Evolutionary conservation across 2,113 vertebrate genomes (phyloP), one percentile per base, ranked within the genome.

Genomic region (Ivindomyrus marchei): DNA sequence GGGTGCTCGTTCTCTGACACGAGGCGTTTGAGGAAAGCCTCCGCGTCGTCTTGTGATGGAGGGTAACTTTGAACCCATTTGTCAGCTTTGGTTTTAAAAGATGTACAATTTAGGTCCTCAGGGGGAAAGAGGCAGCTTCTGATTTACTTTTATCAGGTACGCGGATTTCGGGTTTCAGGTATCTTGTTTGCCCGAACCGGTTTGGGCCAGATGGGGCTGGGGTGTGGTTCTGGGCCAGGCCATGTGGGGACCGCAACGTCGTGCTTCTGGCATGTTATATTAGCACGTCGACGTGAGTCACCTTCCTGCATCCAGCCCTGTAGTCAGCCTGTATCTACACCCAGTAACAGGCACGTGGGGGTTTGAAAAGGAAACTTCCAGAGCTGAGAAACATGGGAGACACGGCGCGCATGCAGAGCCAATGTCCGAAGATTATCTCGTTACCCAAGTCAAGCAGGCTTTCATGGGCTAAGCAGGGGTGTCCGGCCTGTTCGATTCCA

Each of bases 61-160:
- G 92, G 92, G 94, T 92, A 91, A 87, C 90, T 92, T 92, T 88
- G 90, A 93, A 93, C 93, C 93, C 93, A 94, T 92, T 93, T 93
- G 49, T 94, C 93, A 92, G 89, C 90, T 93, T 88, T 90, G 90
- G 84, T 58, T 89, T 93, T 91, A 84, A 91, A 92, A 90, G 91
- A 92, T 93, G 93, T 85, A 93, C 91, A 93, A 91, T 42, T 83
- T 92, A 90, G 91, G 91, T 92, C 58, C 91, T 90, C 90, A 91
- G 58, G 91, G 58, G 17, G 93, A 91, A 92, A 93, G 93, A 91
- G 90, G 50, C 92, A 90, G 93, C 91, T 90, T 88, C 89, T 93
- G 89, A 77, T 94, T 94, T 94, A 94, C 83, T 85, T 94, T 94
- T 91, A 94, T 93, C 89, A 90, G 90, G 88, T 88, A 62, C 45